Evolutionary conservation across 2,888 invertebrate genomes (phyloP), one percentile per base, ranked within the genome.

Genomic region (Lasioglossum lativentre): DNA sequence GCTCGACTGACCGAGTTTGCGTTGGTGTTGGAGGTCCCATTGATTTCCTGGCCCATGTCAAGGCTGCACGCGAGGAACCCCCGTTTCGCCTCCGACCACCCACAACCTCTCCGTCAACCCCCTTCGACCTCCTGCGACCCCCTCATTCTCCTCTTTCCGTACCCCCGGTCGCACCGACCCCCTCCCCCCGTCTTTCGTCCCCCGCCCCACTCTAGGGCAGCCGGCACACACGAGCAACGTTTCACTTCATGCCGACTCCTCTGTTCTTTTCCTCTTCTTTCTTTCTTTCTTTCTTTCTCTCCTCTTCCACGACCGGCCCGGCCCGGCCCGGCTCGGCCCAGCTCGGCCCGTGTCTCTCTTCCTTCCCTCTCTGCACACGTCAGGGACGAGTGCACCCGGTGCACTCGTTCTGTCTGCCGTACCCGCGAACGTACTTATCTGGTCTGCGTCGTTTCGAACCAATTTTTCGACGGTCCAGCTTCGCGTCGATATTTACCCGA

Each of bases 1-100:
- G 75, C 89, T 91, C 88, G 90, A 92, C 90, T 93, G 93, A 92
- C 93, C 93, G 93, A 94, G 94, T 93, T 94, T 93, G 92, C 92
- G 93, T 93, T 92, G 90, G 91, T 91, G 93, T 93, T 94, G 94
- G 94, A 94, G 95, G 95, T 95, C 94, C 95, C 95, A 95, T 95
- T 95, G 95, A 95, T 95, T 95, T 95, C 94, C 93, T 93, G 91
- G 93, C 93, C 94, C 95, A 94, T 95, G 95, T 95, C 95, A 95
- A 95, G 95, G 95, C 94, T 94, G 94, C 94, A 94, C 95, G 94
- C 95, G 94, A 95, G 93, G 90, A 92, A 90, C 90, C 90, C 91
- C 92, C 88, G 86, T 89, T 56, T 90, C 86, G 83, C 89, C 88
- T 81, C 86, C 83, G 83, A 82, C 83, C 88, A 82, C 87, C 87